Conservation (phyloP, 2,797 vertebrate species). For the Paramormyrops hopkinsi region DNA sequence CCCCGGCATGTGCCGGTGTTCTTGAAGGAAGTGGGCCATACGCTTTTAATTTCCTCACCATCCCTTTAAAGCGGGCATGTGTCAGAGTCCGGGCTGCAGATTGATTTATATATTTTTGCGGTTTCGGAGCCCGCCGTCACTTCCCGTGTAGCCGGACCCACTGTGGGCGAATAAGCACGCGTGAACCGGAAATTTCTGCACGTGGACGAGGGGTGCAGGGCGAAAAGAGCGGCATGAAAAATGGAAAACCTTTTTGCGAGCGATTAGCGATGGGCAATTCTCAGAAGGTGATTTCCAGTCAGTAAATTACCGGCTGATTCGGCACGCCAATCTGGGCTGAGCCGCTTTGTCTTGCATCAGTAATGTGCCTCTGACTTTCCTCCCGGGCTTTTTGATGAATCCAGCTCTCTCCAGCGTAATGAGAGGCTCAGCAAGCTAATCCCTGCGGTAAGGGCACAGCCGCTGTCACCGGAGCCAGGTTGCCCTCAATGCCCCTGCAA, state of each 20-base stretch:
- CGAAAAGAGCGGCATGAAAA: not conserved
- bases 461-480: not conserved
- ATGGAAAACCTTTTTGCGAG: constrained; percentile 8
- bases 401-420: constrained; percentile 7
- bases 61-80: not conserved
- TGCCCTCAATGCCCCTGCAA: not conserved
- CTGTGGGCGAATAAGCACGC: not conserved
- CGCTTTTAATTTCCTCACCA: not conserved
- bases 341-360: constrained; percentile 13
- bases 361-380: constrained; percentile 17
- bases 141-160: not conserved
- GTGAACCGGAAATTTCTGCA: not conserved
- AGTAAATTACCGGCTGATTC: constrained; percentile 22
- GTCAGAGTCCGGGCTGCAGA: not conserved
- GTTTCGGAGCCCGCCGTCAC: not conserved
- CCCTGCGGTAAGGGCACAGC: not conserved
- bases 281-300: constrained; percentile 23
- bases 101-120: not conserved
- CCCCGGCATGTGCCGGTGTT: not conserved
- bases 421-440: constrained; percentile 12
- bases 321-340: constrained; percentile 15
- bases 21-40: not conserved
- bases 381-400: constrained; percentile 18
- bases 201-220: not conserved
- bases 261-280: constrained; percentile 17